Evolutionary conservation across 1,140 invertebrate species (phyloP).

Genomic region (Sminthurinus signatus): DNA sequence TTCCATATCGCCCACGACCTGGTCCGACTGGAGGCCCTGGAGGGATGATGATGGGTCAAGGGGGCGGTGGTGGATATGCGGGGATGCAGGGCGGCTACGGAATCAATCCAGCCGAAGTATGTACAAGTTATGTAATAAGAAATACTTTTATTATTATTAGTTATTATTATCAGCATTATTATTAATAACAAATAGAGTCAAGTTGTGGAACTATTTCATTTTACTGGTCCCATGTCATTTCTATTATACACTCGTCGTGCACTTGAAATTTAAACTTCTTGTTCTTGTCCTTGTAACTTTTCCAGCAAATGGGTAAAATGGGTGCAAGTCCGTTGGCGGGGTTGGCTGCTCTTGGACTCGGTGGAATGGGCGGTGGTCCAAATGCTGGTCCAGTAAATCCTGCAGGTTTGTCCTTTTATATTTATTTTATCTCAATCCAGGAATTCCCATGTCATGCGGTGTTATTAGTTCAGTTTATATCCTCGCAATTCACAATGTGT

Average conservation of each 20-base stretch:
- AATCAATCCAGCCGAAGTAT: slow-evolving; percentile 40
- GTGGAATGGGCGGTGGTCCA: slow-evolving; percentile 63
- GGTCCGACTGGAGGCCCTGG: slow-evolving; percentile 35
- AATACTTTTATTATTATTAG: too few relatives aligned
- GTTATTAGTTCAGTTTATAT: background rate
- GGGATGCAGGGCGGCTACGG: slow-evolving; percentile 39
- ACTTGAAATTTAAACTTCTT: too few relatives aligned
- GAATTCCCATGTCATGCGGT: slow-evolving; percentile 11
- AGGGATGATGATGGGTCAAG: slow-evolving; percentile 34
- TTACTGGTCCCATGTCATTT: too few relatives aligned
- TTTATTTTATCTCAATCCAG: background rate
- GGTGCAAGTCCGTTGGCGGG: slow-evolving; percentile 79
- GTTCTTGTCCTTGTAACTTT: slow-evolving; percentile 23
- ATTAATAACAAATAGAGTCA: too few relatives aligned
- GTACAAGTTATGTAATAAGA: slow-evolving; percentile 7
- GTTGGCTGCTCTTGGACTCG: slow-evolving; percentile 73
- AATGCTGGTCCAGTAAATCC: slow-evolving; percentile 78
- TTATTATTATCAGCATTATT: too few relatives aligned
- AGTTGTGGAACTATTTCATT: too few relatives aligned
- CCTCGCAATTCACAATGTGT: background rate
- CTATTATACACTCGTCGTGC: too few relatives aligned
- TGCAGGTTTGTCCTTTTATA: slow-evolving; percentile 56
- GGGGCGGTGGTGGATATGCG: slow-evolving; percentile 32
- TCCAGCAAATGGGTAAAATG: slow-evolving; percentile 69
- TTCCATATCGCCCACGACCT: slow-evolving; percentile 40